phyloP scores from a whole-genome alignment of 1,140 invertebrate genomes.

The Phocides pigmalion region DNA sequence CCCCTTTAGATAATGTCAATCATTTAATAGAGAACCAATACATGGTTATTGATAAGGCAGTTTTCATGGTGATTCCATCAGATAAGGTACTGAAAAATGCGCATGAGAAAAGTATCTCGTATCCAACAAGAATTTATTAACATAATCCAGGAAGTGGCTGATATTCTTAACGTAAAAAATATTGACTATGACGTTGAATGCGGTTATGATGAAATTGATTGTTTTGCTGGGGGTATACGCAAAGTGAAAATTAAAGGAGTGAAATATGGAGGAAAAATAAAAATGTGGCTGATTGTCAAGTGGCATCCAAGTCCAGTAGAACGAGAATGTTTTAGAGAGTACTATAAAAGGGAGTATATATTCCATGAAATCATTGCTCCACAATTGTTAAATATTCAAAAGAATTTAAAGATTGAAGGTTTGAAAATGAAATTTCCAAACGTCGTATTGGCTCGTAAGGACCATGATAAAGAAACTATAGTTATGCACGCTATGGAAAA shows the following conservation, averaged over 20 bases:
- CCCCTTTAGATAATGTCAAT: conserved; percentile 40
- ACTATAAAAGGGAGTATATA: conserved; percentile 54
- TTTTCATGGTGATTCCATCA: not conserved
- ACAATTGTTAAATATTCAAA: conserved; percentile 58
- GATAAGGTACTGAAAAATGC: conserved; percentile 46
- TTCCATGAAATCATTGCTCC: conserved; percentile 51
- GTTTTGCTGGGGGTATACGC: conserved; percentile 49
- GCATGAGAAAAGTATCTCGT: conserved; percentile 56
- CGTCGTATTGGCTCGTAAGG: conserved; percentile 46
- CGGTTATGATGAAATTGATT: conserved; percentile 56
- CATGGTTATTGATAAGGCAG: conserved; percentile 35
- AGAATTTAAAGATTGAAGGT: conserved; percentile 54
- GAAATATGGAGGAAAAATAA: conserved; percentile 50
- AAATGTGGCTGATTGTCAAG: conserved; percentile 53
- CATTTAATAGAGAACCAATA: conserved; percentile 20
- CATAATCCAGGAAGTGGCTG: conserved; percentile 56
- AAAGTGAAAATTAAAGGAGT: conserved; percentile 54
- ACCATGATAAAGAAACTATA: conserved; percentile 58
- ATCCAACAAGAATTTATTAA: conserved; percentile 53
- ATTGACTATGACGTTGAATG: conserved; percentile 49
- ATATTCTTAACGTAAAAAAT: conserved; percentile 47
- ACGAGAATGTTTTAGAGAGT: conserved; percentile 50
- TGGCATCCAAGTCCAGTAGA: conserved; percentile 53
- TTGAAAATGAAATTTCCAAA: conserved; percentile 67
- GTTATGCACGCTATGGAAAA: conserved; percentile 37